A percentile compares a stretch with the other conserved stretches of the same genome.
Conservation (phyloP, 2,113 vertebrate species). For the Cnemophilus loriae region DNA sequence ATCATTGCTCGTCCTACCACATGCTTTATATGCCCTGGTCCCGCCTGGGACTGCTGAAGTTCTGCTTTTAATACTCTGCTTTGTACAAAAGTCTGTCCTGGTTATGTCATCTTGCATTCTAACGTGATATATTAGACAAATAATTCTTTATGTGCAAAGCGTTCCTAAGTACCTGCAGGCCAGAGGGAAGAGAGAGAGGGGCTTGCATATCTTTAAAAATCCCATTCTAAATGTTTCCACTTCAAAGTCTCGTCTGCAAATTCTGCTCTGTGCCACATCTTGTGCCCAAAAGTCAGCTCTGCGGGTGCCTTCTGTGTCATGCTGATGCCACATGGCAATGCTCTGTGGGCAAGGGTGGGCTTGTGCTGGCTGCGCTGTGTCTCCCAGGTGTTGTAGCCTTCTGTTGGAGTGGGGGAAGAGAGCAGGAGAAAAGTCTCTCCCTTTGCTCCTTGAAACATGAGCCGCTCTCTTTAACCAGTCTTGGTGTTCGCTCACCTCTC, state of each 20-base stretch:
- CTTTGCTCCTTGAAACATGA: background rate
- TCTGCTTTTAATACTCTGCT: constrained; percentile 12
- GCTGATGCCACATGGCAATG: fast-evolving
- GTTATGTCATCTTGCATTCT: constrained; percentile 50
- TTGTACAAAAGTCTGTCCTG: constrained; percentile 38
- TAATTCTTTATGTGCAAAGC: constrained; percentile 39
- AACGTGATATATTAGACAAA: constrained; percentile 36
- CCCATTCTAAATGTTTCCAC: background rate
- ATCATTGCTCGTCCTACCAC: background rate
- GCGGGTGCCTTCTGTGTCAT: fast-evolving
- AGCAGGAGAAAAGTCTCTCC: background rate
- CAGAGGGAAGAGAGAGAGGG: background rate
- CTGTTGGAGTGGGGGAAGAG: fast-evolving
- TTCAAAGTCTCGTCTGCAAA: background rate
- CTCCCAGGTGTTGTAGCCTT: background rate
- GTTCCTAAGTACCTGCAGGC: constrained; percentile 30
- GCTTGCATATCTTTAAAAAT: constrained; percentile 23
- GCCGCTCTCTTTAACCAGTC: constrained; percentile 6
- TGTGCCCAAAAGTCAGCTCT: background rate
- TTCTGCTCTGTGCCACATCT: background rate
- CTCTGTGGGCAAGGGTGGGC: background rate
- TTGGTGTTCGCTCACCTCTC: constrained; percentile 25
- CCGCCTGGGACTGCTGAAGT: constrained; percentile 12
- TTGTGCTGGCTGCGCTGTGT: background rate
- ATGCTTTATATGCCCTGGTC: background rate